Conservation (phyloP, 2,113 vertebrate genomes). For the Dasyprocta punctata region DNA sequence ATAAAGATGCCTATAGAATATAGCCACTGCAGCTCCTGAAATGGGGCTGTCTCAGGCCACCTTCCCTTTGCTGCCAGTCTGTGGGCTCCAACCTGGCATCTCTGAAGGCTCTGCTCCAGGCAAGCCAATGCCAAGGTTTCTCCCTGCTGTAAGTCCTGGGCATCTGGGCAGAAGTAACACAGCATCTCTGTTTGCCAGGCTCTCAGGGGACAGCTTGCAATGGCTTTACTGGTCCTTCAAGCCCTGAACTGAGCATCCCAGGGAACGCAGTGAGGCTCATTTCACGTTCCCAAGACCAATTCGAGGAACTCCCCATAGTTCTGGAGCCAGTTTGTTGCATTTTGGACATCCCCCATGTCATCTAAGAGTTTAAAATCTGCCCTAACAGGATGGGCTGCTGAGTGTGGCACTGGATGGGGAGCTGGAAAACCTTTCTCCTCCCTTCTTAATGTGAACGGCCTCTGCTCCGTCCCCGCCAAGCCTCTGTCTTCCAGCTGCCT, state of each 20-base stretch:
- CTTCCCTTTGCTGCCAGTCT: neutral
- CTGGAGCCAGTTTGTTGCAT: neutral
- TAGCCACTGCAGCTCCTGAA: conserved; percentile 35
- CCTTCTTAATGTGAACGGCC: neutral
- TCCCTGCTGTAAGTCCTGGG: neutral
- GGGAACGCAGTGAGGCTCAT: neutral
- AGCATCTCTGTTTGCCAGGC: neutral
- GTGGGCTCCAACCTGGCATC: neutral
- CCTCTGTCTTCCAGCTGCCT: neutral
- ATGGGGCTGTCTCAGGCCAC: neutral
- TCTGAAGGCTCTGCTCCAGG: neutral
- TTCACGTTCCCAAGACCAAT: neutral
- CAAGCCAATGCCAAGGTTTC: neutral
- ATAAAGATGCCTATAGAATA: neutral
- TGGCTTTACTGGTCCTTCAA: neutral
- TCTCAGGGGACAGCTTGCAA: neutral
- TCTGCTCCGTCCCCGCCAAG: neutral
- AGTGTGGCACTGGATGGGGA: neutral
- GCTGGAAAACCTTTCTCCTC: neutral
- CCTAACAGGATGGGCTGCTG: neutral
- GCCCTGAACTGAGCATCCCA: neutral
- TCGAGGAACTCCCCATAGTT: neutral
- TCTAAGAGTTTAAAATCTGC: neutral
- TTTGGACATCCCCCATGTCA: rapidly evolving
- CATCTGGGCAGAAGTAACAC: neutral